Percentiles rank a stretch among this genome's conserved stretches.
Conservation (phyloP, 1,140 invertebrate species). For the Danaus plexippus region DNA sequence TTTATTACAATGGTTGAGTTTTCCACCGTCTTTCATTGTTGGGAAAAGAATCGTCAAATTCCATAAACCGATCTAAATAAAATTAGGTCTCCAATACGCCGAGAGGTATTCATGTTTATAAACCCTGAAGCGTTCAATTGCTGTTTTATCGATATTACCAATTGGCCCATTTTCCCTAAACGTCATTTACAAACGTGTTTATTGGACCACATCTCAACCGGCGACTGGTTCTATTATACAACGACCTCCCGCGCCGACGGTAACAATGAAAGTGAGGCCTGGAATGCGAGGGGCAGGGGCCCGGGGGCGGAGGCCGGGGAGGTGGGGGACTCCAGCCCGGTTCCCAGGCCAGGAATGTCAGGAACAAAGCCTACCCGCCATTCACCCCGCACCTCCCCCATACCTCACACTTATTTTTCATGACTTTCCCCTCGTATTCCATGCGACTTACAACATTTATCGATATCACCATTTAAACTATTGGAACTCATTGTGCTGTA, state of each 20-base stretch:
- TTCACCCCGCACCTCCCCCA: slow-evolving; percentile 43
- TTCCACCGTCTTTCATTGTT: no score
- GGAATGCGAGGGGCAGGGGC: slow-evolving; percentile 44
- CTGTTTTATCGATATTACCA: slow-evolving; percentile 32
- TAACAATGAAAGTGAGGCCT: slow-evolving; percentile 69
- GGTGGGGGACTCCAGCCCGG: slow-evolving; percentile 37
- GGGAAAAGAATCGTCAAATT: no score
- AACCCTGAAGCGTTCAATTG: no score
- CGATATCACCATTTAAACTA: no score
- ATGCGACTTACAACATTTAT: no score
- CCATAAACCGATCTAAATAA: no score
- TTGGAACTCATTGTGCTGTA: no score
- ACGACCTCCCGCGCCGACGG: slow-evolving; percentile 64
- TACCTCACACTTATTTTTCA: slow-evolving; percentile 52
- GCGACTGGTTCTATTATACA: slow-evolving; percentile 61
- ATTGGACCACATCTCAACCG: slow-evolving; percentile 44
- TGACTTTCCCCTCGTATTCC: slow-evolving; percentile 37
- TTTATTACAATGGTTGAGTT: no score
- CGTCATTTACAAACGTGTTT: slow-evolving; percentile 58
- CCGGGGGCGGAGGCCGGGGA: slow-evolving; percentile 17
- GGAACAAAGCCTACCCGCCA: slow-evolving; percentile 65
- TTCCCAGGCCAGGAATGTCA: slow-evolving; percentile 69
- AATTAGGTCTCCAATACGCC: no score
- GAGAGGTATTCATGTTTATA: no score
- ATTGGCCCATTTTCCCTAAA: slow-evolving; percentile 45